Percentiles rank a stretch among this genome's conserved stretches.
Conservation (phyloP, 2,797 vertebrate genomes). For the Malurus splendens region DNA sequence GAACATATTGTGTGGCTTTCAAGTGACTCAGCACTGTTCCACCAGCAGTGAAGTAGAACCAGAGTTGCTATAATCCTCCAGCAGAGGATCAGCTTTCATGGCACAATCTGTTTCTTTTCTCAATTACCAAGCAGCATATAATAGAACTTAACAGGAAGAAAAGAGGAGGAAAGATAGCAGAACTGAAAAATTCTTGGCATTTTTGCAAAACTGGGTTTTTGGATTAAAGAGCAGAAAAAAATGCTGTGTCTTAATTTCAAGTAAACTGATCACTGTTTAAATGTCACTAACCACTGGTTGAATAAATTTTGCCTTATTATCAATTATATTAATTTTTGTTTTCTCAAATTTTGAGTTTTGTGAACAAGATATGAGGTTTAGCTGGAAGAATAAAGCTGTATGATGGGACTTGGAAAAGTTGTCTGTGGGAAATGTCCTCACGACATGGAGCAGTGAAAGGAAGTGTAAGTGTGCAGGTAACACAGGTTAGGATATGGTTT, state of each 20-base stretch:
- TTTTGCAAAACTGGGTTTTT: background rate
- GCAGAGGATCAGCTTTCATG: constrained; percentile 24
- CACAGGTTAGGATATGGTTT: background rate
- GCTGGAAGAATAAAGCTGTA: background rate
- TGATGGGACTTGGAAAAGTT: background rate
- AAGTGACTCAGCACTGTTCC: constrained; percentile 46
- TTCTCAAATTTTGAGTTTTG: background rate
- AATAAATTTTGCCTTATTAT: background rate
- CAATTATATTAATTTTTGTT: background rate
- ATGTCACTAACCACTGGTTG: background rate
- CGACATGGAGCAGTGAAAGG: background rate
- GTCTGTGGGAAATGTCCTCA: background rate
- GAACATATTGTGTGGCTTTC: constrained; percentile 35
- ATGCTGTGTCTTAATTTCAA: background rate
- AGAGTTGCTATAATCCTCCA: constrained; percentile 35
- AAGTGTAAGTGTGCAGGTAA: background rate
- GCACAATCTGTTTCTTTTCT: constrained; percentile 42
- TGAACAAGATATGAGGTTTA: background rate
- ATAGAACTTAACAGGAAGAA: constrained; percentile 12
- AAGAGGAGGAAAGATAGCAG: constrained; percentile 4
- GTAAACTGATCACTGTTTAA: background rate
- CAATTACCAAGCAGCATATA: background rate
- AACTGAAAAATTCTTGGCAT: constrained; percentile 1
- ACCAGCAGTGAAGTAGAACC: background rate
- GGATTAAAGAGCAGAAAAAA: background rate